Percentiles rank a stretch among this genome's conserved stretches.
phyloP scores from a whole-genome alignment of 2,888 invertebrate species.

The Spisula subtruncata region DNA sequence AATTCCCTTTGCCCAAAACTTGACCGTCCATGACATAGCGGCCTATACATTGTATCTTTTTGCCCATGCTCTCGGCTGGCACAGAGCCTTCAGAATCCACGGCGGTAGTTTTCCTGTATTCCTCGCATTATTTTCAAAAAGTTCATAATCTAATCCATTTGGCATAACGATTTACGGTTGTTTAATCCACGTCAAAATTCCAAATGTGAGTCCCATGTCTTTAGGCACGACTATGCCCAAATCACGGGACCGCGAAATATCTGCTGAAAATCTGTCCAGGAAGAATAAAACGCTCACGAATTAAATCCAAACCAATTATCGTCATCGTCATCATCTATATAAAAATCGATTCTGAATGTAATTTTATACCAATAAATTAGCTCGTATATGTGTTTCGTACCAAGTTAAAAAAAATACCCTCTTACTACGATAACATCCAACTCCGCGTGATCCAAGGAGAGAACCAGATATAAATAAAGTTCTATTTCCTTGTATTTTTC shows the following conservation, averaged over 20 bases:
- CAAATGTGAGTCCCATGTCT: slow-evolving; percentile 44
- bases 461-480: background rate
- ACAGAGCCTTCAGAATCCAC: slow-evolving; percentile 52
- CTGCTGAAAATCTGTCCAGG: slow-evolving; percentile 26
- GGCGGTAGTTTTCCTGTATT: slow-evolving; percentile 38
- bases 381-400: background rate
- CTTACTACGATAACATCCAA: background rate
- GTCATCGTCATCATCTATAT: slow-evolving; percentile 43
- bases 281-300: slow-evolving; percentile 44
- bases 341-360: slow-evolving; percentile 39
- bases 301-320: slow-evolving; percentile 40
- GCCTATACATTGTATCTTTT: slow-evolving; percentile 89
- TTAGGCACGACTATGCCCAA: slow-evolving; percentile 46
- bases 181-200: slow-evolving; percentile 49
- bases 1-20: slow-evolving; percentile 92
- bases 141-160: slow-evolving; percentile 42
- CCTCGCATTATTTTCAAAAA: slow-evolving; percentile 56
- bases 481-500: slow-evolving; percentile 18
- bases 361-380: slow-evolving; percentile 20
- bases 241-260: slow-evolving; percentile 36
- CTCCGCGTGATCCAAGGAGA: background rate
- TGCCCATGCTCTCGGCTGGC: slow-evolving; percentile 85
- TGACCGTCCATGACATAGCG: slow-evolving; percentile 92
- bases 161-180: slow-evolving; percentile 31
- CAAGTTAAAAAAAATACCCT: background rate